A percentile compares a stretch with the other conserved stretches of the same genome.
phyloP scores from a whole-genome alignment of 1,140 invertebrate species.

The Nebria ingens region DNA sequence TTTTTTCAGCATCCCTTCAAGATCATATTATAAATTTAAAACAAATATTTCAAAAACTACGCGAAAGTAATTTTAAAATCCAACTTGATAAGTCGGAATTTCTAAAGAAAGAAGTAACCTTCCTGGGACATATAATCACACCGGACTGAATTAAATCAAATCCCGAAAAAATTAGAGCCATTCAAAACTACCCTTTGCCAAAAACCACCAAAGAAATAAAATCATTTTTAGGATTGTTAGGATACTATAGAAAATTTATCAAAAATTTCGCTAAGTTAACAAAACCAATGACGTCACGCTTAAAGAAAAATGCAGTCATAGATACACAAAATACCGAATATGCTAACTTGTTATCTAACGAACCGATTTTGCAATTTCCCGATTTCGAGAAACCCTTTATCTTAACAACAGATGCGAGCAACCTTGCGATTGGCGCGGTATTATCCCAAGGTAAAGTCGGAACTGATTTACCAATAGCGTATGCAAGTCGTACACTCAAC shows the following conservation, averaged over 20 bases:
- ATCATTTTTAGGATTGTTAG: slow-evolving; percentile 24
- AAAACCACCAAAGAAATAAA: slow-evolving; percentile 10
- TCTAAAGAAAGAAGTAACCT: slow-evolving; percentile 14
- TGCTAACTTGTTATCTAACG: background rate
- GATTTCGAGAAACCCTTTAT: slow-evolving; percentile 22
- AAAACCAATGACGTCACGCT: slow-evolving; percentile 16
- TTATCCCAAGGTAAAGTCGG: slow-evolving; percentile 19
- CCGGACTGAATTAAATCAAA: slow-evolving; percentile 21
- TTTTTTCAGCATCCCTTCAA: slow-evolving; percentile 13
- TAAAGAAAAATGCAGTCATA: background rate
- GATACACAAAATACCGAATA: background rate
- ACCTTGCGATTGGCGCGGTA: slow-evolving; percentile 17
- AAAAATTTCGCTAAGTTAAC: slow-evolving; percentile 25
- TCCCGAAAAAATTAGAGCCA: slow-evolving; percentile 18
- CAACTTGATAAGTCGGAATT: slow-evolving; percentile 38
- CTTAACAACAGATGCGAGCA: slow-evolving; percentile 20
- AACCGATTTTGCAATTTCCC: slow-evolving; percentile 17
- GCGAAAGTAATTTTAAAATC: slow-evolving; percentile 30
- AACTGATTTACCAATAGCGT: slow-evolving; percentile 11
- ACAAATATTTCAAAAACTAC: slow-evolving; percentile 22
- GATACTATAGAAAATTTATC: slow-evolving; percentile 33
- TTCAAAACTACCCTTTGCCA: slow-evolving; percentile 16
- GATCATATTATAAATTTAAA: slow-evolving; percentile 26
- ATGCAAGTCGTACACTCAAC: slow-evolving; percentile 10
- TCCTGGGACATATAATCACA: slow-evolving; percentile 18